Evolutionary conservation across 1,140 invertebrate species (phyloP), one percentile per base, ranked within the genome.

Genomic region (Hydropsyche tenuis): DNA sequence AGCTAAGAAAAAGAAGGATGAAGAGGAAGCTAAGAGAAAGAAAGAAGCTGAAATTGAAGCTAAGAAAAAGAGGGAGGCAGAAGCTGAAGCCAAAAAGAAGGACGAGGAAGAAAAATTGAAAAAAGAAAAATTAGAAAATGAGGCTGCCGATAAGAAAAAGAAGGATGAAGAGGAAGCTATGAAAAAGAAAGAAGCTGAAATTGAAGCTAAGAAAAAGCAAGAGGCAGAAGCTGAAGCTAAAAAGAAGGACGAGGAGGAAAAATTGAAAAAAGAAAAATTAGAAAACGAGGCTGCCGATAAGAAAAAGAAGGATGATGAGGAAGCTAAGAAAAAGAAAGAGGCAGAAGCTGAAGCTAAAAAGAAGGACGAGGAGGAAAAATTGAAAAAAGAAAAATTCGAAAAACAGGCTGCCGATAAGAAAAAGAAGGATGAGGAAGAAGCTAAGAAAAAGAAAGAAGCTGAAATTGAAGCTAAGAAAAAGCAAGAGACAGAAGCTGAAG

Each of bases 401-500:
- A n/a, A n/a, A n/a, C n/a, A n/a, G n/a, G n/a, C n/a, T n/a, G n/a
- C n/a, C n/a, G n/a, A n/a, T n/a, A n/a, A n/a, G n/a, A n/a, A n/a
- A n/a, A n/a, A n/a, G n/a, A n/a, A n/a, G n/a, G n/a, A n/a, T n/a
- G n/a, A n/a, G n/a, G n/a, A n/a, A n/a, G n/a, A n/a, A n/a, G n/a
- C n/a, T n/a, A 68, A 76, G 72, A 48, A 75, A 69, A 43, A 48
- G 25, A 72, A 46, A 46, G 72, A 74, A 69, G 73, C 51, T 16
- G 25, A 74, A 73, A 30, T 70, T 23, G 30, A 73, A 68, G 66
- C 20, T 69, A n/a, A n/a, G n/a, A n/a, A n/a, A n/a, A n/a, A n/a
- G n/a, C n/a, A n/a, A n/a, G n/a, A n/a, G n/a, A n/a, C n/a, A n/a
- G 20, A 77, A 43, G 68, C 69, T 71, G 74, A 79, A 69, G 71